phyloP scores from a whole-genome alignment of 1,140 invertebrate species.

The Zaprionus gabonicus region DNA sequence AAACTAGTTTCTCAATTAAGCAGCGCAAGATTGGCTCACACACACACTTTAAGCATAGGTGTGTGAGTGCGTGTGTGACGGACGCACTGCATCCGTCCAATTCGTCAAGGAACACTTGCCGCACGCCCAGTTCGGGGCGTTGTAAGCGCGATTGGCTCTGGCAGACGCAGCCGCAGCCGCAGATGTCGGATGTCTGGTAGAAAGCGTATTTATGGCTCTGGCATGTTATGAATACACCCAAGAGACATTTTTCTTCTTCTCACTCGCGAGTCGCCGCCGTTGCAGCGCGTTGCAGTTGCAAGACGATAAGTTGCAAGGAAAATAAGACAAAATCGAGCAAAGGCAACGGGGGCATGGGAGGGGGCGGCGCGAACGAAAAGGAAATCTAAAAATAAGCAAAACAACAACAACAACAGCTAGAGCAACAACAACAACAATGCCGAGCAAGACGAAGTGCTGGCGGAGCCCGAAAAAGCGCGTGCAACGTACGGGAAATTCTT shows the following conservation, averaged over 20 bases:
- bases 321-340: slow-evolving; percentile 20
- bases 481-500: slow-evolving; percentile 76
- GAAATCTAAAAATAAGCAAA: slow-evolving; percentile 45
- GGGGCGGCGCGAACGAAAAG: slow-evolving; percentile 35
- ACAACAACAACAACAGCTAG: slow-evolving; percentile 10
- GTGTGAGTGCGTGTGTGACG: slow-evolving; percentile 19
- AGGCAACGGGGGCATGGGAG: neutral
- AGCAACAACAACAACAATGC: slow-evolving; percentile 21
- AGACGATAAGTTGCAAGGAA: slow-evolving; percentile 39
- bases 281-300: slow-evolving; percentile 25
- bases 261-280: slow-evolving; percentile 43
- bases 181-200: slow-evolving; percentile 71
- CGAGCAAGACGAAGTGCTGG: slow-evolving; percentile 35
- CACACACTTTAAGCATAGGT: slow-evolving; percentile 6
- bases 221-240: slow-evolving; percentile 82
- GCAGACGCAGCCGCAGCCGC: slow-evolving; percentile 20
- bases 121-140: slow-evolving; percentile 69
- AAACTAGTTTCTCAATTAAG: slow-evolving; percentile 82
- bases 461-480: slow-evolving; percentile 58
- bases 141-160: slow-evolving; percentile 59
- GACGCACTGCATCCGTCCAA: slow-evolving; percentile 74
- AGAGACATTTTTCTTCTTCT: slow-evolving; percentile 81
- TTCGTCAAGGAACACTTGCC: slow-evolving; percentile 74
- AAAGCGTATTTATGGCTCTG: slow-evolving; percentile 78
- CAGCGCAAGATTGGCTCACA: slow-evolving; percentile 47